These are phyloP conservation scores for Anguilla anguilla DNA, from an alignment of 2,797 vertebrate species.

Conservation along the genomic window DNA sequence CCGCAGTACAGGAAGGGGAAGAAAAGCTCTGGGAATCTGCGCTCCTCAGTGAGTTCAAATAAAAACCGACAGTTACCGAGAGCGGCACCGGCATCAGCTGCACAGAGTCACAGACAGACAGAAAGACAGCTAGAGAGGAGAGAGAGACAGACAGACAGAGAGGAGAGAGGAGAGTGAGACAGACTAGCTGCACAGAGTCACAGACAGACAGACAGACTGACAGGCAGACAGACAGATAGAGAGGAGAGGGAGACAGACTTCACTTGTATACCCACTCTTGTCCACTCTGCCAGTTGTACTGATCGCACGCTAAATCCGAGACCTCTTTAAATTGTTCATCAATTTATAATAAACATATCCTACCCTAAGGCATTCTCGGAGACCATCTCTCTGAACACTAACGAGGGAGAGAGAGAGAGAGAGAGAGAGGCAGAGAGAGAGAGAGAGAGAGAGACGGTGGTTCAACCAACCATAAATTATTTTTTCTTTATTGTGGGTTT, in stretches of 20 bases:
- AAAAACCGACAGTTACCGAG: slow-evolving; percentile 28
- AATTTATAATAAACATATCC: no score
- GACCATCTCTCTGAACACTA: not conserved
- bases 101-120: not conserved
- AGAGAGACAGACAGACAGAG: not conserved
- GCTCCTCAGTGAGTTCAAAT: slow-evolving; percentile 34
- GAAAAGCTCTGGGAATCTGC: slow-evolving; percentile 46
- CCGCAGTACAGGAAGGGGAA: slow-evolving; percentile 42
- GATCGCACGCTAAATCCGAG: not conserved
- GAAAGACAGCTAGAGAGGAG: no score
- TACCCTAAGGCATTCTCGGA: no score
- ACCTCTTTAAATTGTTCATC: not conserved
- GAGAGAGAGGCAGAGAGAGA: not conserved
- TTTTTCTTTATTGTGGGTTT: not conserved
- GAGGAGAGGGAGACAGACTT: not conserved
- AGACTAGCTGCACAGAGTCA: rapidly evolving
- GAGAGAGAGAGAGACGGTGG: not conserved
- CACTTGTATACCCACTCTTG: no score
- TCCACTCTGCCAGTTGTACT: no score
- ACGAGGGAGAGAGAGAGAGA: not conserved
- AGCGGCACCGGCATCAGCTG: not conserved
- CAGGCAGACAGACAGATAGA: not conserved
- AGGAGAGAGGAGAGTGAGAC: not conserved
- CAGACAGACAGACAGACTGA: not conserved
- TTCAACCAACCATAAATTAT: not conserved